Conservation (phyloP, 2,113 vertebrate genomes). For the Procavia capensis region DNA sequence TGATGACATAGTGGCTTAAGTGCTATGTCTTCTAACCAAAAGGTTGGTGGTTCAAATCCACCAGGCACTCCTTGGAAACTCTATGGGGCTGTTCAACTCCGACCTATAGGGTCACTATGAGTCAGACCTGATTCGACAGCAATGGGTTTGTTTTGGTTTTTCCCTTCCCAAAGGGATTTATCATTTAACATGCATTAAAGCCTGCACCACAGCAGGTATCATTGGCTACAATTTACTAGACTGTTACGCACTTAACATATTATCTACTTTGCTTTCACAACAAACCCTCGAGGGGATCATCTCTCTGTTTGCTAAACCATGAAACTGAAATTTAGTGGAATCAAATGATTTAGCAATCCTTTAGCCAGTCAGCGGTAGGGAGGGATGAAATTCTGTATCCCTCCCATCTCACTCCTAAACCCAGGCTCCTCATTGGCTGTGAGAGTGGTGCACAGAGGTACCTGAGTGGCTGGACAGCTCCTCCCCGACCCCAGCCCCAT, state of each 20-base stretch:
- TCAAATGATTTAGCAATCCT: not conserved
- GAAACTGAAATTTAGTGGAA: not conserved
- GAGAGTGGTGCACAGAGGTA: not conserved
- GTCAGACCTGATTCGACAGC: too few relatives aligned
- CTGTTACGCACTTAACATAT: not conserved
- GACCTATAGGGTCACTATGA: too few relatives aligned
- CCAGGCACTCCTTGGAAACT: too few relatives aligned
- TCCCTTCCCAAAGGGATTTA: not conserved
- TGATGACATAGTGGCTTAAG: too few relatives aligned
- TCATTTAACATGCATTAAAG: not conserved
- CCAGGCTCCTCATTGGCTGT: rapidly evolving
- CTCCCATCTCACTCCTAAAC: not conserved
- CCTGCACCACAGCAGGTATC: not conserved
- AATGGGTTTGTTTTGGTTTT: too few relatives aligned
- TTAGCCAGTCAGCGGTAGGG: not conserved
- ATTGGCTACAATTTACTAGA: not conserved
- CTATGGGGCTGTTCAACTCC: too few relatives aligned
- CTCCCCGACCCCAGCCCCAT: too few relatives aligned
- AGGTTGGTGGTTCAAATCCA: too few relatives aligned
- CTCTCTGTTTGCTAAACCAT: not conserved
- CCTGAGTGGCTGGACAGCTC: not conserved
- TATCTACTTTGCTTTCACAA: not conserved
- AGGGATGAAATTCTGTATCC: not conserved
- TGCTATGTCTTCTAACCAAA: too few relatives aligned
- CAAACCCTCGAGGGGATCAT: not conserved